These are phyloP conservation scores for Thymallus thymallus DNA, from an alignment of 2,113 vertebrate species.

Conservation along the genomic window DNA sequence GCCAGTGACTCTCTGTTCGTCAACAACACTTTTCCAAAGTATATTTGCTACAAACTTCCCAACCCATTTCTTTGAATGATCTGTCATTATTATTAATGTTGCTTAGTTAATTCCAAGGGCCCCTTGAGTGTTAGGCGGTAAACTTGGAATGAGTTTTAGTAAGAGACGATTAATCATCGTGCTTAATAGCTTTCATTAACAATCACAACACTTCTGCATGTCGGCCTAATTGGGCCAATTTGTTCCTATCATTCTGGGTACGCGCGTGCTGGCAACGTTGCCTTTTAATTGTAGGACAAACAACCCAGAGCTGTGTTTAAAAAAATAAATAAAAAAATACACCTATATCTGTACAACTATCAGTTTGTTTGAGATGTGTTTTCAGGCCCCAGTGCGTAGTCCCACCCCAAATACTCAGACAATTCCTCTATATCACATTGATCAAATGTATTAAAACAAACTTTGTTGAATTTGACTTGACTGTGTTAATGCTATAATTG, in stretches of 20 bases:
- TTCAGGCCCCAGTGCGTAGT: too few species aligned
- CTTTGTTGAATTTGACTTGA: too few species aligned
- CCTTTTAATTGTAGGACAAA: conserved; percentile 66
- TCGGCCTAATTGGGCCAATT: conserved; percentile 71
- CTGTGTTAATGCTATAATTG: too few species aligned
- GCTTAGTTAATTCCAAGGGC: conserved; percentile 30
- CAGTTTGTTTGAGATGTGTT: not conserved
- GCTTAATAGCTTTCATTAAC: conserved; percentile 73
- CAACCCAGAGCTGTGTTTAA: conserved; percentile 36
- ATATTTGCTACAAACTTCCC: conserved; percentile 3
- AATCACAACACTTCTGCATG: conserved; percentile 67
- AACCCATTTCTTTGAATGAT: conserved; percentile 40
- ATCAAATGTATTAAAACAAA: too few species aligned
- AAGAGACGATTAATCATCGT: conserved; percentile 62
- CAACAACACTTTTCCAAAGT: conserved; percentile 2
- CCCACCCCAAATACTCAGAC: too few species aligned
- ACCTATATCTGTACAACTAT: too few species aligned
- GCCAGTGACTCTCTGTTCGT: conserved; percentile 10
- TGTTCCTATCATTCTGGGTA: conserved; percentile 66
- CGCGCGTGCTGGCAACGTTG: conserved; percentile 37
- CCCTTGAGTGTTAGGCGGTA: conserved; percentile 48
- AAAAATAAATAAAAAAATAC: too few species aligned
- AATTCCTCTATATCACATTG: too few species aligned
- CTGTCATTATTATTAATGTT: conserved; percentile 43
- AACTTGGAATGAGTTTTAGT: conserved; percentile 36